A percentile compares a stretch with the other conserved stretches of the same genome.
phyloP scores from a whole-genome alignment of 2,888 invertebrate genomes.

The Clanis bilineata region DNA sequence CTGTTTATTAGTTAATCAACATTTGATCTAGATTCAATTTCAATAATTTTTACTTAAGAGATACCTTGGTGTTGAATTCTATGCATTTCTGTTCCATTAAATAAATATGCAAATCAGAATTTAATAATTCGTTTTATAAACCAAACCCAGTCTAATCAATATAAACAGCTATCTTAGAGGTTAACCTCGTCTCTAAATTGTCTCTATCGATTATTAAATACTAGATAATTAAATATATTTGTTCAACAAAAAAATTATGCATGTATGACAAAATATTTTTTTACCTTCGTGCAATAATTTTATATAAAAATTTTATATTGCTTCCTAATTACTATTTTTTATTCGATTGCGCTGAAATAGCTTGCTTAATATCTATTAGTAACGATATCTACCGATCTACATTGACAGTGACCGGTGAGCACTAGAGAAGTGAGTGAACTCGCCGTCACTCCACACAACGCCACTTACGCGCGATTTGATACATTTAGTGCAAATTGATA shows the following conservation, averaged over 20 bases:
- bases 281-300: neutral
- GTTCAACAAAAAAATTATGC: too few species aligned
- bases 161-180: neutral
- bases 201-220: neutral
- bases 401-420: neutral
- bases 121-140: too few species aligned
- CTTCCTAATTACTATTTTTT: constrained; percentile 2
- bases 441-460: neutral
- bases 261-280: neutral
- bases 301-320: neutral
- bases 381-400: too few species aligned
- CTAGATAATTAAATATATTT: neutral
- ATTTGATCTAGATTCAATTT: too few species aligned
- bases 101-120: too few species aligned
- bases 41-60: too few species aligned
- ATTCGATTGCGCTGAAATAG: neutral
- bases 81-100: too few species aligned
- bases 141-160: neutral
- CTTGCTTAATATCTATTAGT: neutral
- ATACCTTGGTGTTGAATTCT: too few species aligned
- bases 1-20: too few species aligned
- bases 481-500: neutral
- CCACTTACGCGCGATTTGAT: neutral
- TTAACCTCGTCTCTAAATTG: neutral
- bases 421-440: neutral